phyloP scores from a whole-genome alignment of 2,113 vertebrate genomes.

The Otocyon megalotis region DNA sequence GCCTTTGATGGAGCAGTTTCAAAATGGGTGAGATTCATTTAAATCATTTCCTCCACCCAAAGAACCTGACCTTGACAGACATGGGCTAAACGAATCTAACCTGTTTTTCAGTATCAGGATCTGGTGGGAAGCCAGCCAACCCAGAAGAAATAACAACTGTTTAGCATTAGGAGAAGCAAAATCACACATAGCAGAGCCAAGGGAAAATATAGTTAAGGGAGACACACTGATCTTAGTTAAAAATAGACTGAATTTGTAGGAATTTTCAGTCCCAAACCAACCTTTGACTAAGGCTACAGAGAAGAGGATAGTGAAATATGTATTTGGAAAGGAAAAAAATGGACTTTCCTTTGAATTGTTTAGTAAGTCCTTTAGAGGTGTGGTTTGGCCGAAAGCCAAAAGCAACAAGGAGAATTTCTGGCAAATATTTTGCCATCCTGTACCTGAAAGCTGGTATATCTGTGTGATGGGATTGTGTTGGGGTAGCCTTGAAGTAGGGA shows the following conservation, averaged over 20 bases:
- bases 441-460: background rate
- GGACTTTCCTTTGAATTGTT: slow-evolving; percentile 1
- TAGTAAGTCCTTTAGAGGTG: background rate
- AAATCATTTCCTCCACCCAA: slow-evolving; percentile 69
- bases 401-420: slow-evolving; percentile 55
- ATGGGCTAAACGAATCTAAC: slow-evolving; percentile 61
- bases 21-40: slow-evolving; percentile 68
- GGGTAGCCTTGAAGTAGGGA: background rate
- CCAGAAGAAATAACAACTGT: slow-evolving; percentile 62
- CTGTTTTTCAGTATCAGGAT: slow-evolving; percentile 68
- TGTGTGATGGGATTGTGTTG: background rate
- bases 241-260: background rate
- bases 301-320: background rate
- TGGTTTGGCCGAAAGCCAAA: slow-evolving; percentile 13
- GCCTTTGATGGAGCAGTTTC: slow-evolving; percentile 57
- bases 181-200: background rate
- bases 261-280: background rate
- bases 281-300: background rate
- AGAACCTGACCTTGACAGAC: slow-evolving; percentile 56
- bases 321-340: background rate
- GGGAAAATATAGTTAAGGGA: slow-evolving; percentile 35
- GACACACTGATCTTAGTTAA: background rate
- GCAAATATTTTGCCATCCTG: slow-evolving; percentile 27
- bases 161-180: slow-evolving; percentile 39
- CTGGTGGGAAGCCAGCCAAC: slow-evolving; percentile 56